Percentiles rank a stretch among this genome's conserved stretches.
phyloP scores from a whole-genome alignment of 2,113 vertebrate species.

The Oryzias melastigma region DNA sequence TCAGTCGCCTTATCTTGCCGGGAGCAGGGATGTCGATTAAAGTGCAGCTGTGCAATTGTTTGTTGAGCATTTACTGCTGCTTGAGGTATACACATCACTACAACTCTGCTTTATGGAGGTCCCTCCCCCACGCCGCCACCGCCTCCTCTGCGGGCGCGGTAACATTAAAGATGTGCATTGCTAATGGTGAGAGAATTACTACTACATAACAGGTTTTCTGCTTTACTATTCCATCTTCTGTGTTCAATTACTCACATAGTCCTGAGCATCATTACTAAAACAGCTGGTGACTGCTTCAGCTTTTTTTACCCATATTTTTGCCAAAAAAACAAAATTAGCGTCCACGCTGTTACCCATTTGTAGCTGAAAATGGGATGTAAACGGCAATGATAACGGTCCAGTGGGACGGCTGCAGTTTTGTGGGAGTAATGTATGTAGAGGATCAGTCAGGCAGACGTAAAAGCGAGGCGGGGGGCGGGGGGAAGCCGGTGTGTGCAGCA shows the following conservation, averaged over 20 bases:
- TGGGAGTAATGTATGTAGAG: conserved; percentile 54
- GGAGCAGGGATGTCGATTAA: conserved; percentile 33
- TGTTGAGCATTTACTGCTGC: conserved; percentile 32
- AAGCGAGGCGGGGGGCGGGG: conserved; percentile 36
- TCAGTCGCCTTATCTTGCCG: conserved; percentile 49
- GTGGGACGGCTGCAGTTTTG: conserved; percentile 33
- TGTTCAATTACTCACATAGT: conserved; percentile 12
- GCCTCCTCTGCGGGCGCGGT: conserved; percentile 12
- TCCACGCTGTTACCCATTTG: conserved; percentile 34
- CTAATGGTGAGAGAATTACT: conserved; percentile 5
- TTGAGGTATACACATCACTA: conserved; percentile 33
- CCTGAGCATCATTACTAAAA: conserved; percentile 20
- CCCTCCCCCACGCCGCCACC: not conserved
- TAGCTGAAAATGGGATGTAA: conserved; percentile 34
- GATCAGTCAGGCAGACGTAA: conserved; percentile 42
- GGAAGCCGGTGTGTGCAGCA: conserved; percentile 20
- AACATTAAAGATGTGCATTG: conserved; percentile 14
- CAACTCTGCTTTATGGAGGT: conserved; percentile 26
- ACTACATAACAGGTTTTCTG: conserved; percentile 15
- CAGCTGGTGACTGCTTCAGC: conserved; percentile 9
- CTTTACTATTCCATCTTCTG: conserved; percentile 14
- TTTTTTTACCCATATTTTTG: not conserved
- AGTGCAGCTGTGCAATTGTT: conserved; percentile 34
- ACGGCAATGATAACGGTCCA: conserved; percentile 43
- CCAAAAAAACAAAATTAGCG: conserved; percentile 1